A percentile compares a stretch with the other conserved stretches of the same genome.
phyloP scores from a whole-genome alignment of 2,888 invertebrate genomes.

The Oligia latruncula region DNA sequence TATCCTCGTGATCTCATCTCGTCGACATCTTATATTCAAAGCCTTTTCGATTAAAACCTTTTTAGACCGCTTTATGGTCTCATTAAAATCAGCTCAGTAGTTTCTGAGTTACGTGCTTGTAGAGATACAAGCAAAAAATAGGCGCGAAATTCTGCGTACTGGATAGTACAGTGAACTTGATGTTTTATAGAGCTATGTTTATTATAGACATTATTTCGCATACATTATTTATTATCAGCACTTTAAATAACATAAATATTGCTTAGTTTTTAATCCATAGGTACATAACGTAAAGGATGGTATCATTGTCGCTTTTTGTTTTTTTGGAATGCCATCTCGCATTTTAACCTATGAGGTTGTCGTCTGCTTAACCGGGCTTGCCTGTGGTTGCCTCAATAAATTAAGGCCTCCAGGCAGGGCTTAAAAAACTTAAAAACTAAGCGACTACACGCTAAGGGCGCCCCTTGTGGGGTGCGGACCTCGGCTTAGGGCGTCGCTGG shows the following conservation, averaged over 20 bases:
- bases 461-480: no score
- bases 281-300: no score
- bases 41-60: neutral
- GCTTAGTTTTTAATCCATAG: no score
- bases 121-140: conserved; percentile 36
- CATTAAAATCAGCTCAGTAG: conserved; percentile 41
- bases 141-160: conserved; percentile 28
- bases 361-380: no score
- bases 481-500: no score
- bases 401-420: no score
- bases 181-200: conserved; percentile 17
- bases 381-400: no score
- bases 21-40: neutral
- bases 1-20: neutral
- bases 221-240: neutral
- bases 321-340: no score
- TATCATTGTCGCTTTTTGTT: no score
- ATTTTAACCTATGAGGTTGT: no score
- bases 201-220: conserved; percentile 17
- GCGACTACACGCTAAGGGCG: no score
- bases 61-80: neutral
- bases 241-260: neutral
- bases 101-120: conserved; percentile 33
- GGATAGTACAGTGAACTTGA: conserved; percentile 52
- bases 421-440: no score